Evolutionary conservation across 2,888 invertebrate species (phyloP), one percentile per base, ranked within the genome.

Genomic region (Heterodera filipjevi): DNA sequence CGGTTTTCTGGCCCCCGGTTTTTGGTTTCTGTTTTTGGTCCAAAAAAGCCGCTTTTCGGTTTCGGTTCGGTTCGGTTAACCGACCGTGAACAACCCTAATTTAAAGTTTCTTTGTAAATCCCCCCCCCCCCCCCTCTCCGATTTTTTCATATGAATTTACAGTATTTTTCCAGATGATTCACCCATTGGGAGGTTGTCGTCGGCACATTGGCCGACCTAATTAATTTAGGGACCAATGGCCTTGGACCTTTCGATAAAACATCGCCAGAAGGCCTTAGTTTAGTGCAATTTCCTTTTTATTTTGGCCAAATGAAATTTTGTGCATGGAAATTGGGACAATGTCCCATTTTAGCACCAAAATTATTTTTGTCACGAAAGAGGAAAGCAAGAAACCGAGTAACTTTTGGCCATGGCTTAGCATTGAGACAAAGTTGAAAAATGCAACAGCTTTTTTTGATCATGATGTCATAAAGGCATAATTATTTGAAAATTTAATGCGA

Each of bases 271-370:
- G 59, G 59, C 46, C 46, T 49, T 14, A 39, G 53, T 22, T 53
- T 53, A 53, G 59, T 59, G 27, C 59, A 59, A 59, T 59, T 59
- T 59, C 27, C 59, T 27, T 59, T 59, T 59, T 27, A 27, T 59
- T 59, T 59, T 53, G 53, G 53, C 53, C 16, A n/a, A 59, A 59
- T 59, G 59, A 59, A 59, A 59, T 59, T 59, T 59, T 19, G 49
- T 19, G 49, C 5, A 19, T 14, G 59, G 12, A 59, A 59, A n/a
- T 59, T 59, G 27, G 59, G 27, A 19, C 2, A 59, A 22, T 59
- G n/a, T 59, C 59, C 27, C 22, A 8, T n/a, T 59, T 59, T 59
- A 59, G 27, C n/a, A 3, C 59, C 59, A 59, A 59, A n/a, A 59
- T 59, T 59, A 27, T 59, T 59, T 59, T n/a, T n/a, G 46, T 49